Base-by-base conservation (phyloP, 2,113 vertebrate species). In the Syrmaticus mikado region DNA sequence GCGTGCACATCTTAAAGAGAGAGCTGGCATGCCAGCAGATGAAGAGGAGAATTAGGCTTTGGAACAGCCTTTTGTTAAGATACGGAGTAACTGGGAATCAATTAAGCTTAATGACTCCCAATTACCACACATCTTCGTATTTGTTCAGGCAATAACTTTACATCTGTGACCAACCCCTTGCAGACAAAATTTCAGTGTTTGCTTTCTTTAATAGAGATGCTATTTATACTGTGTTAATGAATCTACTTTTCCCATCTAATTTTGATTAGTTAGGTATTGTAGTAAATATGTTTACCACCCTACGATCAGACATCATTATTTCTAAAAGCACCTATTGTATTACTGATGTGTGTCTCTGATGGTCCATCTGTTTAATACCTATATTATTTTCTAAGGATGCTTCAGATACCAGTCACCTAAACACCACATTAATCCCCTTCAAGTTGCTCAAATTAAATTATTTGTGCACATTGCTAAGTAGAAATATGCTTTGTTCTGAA, bases 91-190 rank as follows among this genome's bases (percentile, higher is more conserved):
- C 83, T 89, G 92, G 93, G 79, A 95, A 93, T 87, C 94, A 94
- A 58, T 96, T 93, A 94, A 92, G 48, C 88, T n/a, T 72, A 83
- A 95, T 79, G 55, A 64, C 88, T 83, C 77, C 70, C 88, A 75
- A 43, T 92, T 76, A 91, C 6, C 16, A 38, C 46, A 4, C 34
- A 60, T 27, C 84, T 58, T 79, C 83, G 16, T 27, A 82, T 71
- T 81, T 94, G 64, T 67, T 82, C 77, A 90, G 73, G 43, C 30
- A 50, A 22, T 38, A 53, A 85, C 52, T 95, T 71, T 57, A 71
- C 88, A 83, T 53, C 50, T 21, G 75, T 40, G 76, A 25, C 50
- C 68, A 48, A 34, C 25, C 6, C 38, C 66, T 67, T 11, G 9
- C 7, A 90, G 70, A 57, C 74, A 76, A 8, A 62, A 46, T 34